These are phyloP conservation scores for Sitta europaea DNA, from an alignment of 2,113 vertebrate genomes.

Conservation along the genomic window DNA sequence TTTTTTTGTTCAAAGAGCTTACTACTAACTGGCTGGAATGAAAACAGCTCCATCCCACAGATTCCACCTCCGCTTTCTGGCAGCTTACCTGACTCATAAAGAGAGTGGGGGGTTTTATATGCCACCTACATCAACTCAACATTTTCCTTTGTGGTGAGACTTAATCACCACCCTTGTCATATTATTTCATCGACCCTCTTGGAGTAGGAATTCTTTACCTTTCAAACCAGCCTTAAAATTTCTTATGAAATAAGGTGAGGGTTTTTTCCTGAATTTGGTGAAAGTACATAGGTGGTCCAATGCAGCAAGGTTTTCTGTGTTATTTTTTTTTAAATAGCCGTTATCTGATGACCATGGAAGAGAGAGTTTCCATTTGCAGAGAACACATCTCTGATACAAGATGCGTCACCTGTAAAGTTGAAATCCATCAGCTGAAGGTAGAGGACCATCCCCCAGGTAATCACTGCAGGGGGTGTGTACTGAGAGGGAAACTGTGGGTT, in stretches of 20 bases:
- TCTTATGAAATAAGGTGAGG: neutral
- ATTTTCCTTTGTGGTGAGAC: slow-evolving; percentile 58
- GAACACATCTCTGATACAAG: neutral
- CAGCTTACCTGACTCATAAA: slow-evolving; percentile 63
- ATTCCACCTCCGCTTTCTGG: slow-evolving; percentile 40
- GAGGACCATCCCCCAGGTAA: neutral
- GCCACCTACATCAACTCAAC: slow-evolving; percentile 48
- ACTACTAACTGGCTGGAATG: neutral
- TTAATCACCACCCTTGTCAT: slow-evolving; percentile 55
- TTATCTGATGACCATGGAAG: neutral
- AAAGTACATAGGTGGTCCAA: neutral
- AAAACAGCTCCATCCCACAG: slow-evolving; percentile 27
- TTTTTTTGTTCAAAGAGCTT: neutral
- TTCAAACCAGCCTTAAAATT: neutral
- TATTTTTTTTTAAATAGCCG: neutral
- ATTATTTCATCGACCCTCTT: slow-evolving; percentile 32
- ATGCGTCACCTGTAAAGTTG: neutral
- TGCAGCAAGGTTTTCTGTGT: neutral
- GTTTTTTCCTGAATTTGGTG: neutral
- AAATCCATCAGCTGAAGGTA: neutral
- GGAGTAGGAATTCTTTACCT: neutral
- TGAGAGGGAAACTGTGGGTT: neutral
- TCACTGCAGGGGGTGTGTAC: neutral
- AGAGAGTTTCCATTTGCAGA: neutral
- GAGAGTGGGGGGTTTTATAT: slow-evolving; percentile 22